Base-by-base conservation (phyloP, 2,113 vertebrate genomes). In the Oreochromis niloticus region DNA sequence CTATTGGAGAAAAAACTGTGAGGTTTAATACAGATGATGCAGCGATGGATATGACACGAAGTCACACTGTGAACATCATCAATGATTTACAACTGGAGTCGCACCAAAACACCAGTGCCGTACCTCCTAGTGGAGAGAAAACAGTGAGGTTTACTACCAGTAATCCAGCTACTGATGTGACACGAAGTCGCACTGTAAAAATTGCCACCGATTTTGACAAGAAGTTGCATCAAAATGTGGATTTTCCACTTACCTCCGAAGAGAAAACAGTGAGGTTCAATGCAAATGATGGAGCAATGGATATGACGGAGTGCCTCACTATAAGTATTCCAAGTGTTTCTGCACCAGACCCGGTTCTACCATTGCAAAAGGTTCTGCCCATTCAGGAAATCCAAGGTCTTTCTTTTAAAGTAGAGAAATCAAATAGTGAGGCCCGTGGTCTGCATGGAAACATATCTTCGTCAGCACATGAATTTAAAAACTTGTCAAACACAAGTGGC, bases 381-480 rank as follows among this genome's bases (percentile, higher is more conserved):
- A 14, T 16, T 5, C 14, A 27, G 3, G 16, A 80, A 61, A 82
- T 85, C 7, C 3, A 14, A 9, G 68, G 34, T 50, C n/a, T 71
- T 24, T 71, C 82, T 48, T 14, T 30, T 7, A 16, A 63, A 48
- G 59, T 39, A 3, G 85, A 87, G 43, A 89, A 83, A 24, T 46
- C n/a, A 11, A 39, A 84, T 17, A 30, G 24, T 14, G 78, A 57
- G 6, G 17, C 8, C 2, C 12, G 7, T 56, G 54, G 1, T 81
- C 52, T 4, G 1, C 7, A 1, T 7, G 81, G 48, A 80, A 83
- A 48, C 9, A 54, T 3, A 22, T 80, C 85, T 27, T 83, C 46
- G 86, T 94, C 96, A 32, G 85, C 92, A 59, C 95, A 94, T 39
- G 39, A 92, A 63, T 82, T 92, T 50, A 84, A 87, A 56, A 91